Evolutionary conservation across 2,797 vertebrate species (phyloP).

Genomic region (Chromis chromis): DNA sequence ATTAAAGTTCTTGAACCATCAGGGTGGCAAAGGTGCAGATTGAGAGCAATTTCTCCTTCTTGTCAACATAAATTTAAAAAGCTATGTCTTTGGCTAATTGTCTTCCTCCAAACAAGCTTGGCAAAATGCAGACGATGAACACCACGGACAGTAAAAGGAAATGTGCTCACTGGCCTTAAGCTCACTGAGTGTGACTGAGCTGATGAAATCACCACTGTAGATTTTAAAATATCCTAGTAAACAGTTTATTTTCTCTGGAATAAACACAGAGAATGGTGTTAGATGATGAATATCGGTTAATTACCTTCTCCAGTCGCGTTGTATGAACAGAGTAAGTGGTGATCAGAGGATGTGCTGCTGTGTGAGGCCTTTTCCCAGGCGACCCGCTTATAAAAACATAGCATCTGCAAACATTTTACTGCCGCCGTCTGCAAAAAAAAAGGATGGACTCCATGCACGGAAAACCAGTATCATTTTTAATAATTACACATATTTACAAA

Average conservation of each 20-base stretch:
- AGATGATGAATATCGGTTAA: slow-evolving; percentile 14
- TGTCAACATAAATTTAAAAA: too few relatives aligned
- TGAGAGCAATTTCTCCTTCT: too few relatives aligned
- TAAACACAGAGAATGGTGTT: slow-evolving; percentile 12
- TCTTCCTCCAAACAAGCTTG: too few relatives aligned
- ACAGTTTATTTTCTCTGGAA: background rate
- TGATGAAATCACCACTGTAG: slow-evolving; percentile 17
- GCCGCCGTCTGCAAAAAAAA: slow-evolving; percentile 30
- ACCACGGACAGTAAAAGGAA: too few relatives aligned
- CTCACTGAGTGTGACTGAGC: background rate
- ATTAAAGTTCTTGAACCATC: background rate
- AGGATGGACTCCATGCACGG: slow-evolving; percentile 63
- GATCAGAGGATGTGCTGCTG: slow-evolving; percentile 38
- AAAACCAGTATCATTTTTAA: slow-evolving; percentile 81
- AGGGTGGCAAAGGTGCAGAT: background rate
- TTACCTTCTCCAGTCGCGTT: slow-evolving; percentile 2
- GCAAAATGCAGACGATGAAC: too few relatives aligned
- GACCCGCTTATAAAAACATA: slow-evolving; percentile 12
- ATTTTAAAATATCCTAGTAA: slow-evolving; percentile 12
- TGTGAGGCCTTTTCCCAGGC: background rate
- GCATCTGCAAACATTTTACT: slow-evolving; percentile 40
- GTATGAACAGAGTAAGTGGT: slow-evolving; percentile 9
- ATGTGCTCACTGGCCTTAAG: background rate
- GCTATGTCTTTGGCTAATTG: too few relatives aligned
- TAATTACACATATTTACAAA: slow-evolving; percentile 86